Evolutionary conservation across 2,888 invertebrate species (phyloP).

Genomic region (Geophilus truncorum): DNA sequence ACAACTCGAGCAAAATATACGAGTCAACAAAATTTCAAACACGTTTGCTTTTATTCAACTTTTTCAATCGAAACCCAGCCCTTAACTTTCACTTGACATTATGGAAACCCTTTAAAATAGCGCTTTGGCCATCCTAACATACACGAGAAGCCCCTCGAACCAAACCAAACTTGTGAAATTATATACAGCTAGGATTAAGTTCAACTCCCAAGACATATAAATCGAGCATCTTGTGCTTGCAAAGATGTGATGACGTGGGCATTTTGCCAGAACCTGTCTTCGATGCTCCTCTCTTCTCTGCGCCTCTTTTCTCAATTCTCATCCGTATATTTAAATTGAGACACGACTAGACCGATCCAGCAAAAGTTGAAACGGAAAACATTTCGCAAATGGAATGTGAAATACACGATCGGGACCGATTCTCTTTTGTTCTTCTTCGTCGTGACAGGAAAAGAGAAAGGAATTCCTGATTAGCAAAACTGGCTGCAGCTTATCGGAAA

Average conservation of each 20-base stretch:
- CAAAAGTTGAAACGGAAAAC: slow-evolving; percentile 1
- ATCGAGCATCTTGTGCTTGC: neutral
- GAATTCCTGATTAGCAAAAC: slow-evolving; percentile 10
- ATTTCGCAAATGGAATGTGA: slow-evolving; percentile 4
- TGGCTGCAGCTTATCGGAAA: slow-evolving; percentile 4
- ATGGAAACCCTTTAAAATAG: neutral
- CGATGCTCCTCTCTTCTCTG: too few species aligned
- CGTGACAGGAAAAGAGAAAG: slow-evolving; percentile 10
- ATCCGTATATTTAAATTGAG: slow-evolving; percentile 10
- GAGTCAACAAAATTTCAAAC: neutral
- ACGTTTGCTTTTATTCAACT: neutral
- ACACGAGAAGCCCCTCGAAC: neutral
- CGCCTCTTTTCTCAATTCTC: neutral
- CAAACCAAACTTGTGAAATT: slow-evolving; percentile 3
- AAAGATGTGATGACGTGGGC: neutral
- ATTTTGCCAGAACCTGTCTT: neutral
- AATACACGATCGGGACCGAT: slow-evolving; percentile 4
- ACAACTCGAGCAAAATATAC: neutral
- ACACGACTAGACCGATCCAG: neutral
- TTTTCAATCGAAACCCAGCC: neutral
- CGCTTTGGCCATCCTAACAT: neutral
- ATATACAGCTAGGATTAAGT: slow-evolving; percentile 4
- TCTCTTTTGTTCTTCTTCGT: neutral
- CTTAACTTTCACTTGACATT: neutral
- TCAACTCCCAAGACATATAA: neutral